Base-by-base conservation (phyloP, 64 coral and sea anemone species). In the Stichodactyla mertensii region DNA sequence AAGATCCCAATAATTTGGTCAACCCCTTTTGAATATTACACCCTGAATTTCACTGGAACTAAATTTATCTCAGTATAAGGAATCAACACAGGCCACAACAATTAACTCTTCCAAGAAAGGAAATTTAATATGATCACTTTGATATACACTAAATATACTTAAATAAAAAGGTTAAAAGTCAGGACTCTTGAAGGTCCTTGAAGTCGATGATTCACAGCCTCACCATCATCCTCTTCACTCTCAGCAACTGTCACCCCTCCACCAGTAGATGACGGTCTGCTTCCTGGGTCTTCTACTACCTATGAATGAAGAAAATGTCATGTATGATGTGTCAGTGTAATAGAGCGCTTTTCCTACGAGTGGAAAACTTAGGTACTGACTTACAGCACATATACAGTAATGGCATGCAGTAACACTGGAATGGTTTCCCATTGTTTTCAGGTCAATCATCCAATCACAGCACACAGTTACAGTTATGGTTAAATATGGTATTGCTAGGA, bases 171-270 rank as follows among this genome's bases (percentile, higher is more conserved):
- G 0, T 27, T 13, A 8, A 4, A n/a, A 74, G 69, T 45, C 36
- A 74, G n/a, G 22, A 7, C 26, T 45, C 36, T 45, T 45, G 24
- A 74, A 23, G 69, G 23, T 27, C 12, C 26, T 74, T 19, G 5
- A 10, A 31, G 69, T 19, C 4, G 69, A 74, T 74, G 69, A 19
- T 74, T 74, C 69, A 74, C 69, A 74, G 69, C 12, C 69, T 74
- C 53, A 81, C 78, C 78, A 81, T 81, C 78, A 81, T 81, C 78
- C 4, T 81, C 78, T 55, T 81, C 78, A 81, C 12, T 81, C 78
- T 81, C 78, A 54, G 78, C n/a, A 5, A 81, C 15, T 3, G 52
- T 8, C 0, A 81, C 78, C n/a, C 78, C 78, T 81, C 78, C 78
- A 53, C 78, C 78, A 10, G 51, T 53, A 19, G 51, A 53, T 2